Conservation (phyloP, 2,797 vertebrate species). For the Luscinia luscinia region DNA sequence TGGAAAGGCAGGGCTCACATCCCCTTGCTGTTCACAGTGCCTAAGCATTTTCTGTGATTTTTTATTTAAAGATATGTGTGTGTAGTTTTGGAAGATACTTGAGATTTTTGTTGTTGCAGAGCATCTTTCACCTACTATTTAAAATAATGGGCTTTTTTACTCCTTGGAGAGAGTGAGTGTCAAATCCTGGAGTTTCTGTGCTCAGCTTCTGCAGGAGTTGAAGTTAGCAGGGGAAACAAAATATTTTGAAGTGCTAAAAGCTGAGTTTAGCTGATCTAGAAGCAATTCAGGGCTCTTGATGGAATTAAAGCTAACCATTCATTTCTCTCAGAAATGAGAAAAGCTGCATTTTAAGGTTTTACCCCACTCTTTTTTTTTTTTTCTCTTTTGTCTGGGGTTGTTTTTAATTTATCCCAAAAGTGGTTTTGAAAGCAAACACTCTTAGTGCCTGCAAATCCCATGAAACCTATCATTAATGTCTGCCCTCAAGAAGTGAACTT, state of each 20-base stretch:
- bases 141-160: constrained; percentile 20
- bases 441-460: not conserved
- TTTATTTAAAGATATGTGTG: not conserved
- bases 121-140: not conserved
- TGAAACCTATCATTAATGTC: not conserved
- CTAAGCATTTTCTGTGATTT: not conserved
- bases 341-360: not conserved
- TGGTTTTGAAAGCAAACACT: not conserved
- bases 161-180: not conserved
- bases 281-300: not conserved
- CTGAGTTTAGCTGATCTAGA: constrained; percentile 31
- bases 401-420: not conserved
- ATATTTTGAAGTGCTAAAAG: constrained; percentile 55
- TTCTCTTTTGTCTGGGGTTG: not conserved
- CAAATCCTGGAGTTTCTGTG: constrained; percentile 49
- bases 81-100: constrained; percentile 74
- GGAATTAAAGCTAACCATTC: not conserved
- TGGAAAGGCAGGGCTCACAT: not conserved
- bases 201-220: constrained; percentile 49
- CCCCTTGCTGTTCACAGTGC: not conserved
- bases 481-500: not conserved
- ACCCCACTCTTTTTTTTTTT: fast-evolving
- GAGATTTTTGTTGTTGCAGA: not conserved
- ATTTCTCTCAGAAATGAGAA: not conserved
- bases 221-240: constrained; percentile 56